A percentile compares a stretch with the other conserved stretches of the same genome.
Conservation (phyloP, 1,140 invertebrate genomes). For the Aphis craccivora region DNA sequence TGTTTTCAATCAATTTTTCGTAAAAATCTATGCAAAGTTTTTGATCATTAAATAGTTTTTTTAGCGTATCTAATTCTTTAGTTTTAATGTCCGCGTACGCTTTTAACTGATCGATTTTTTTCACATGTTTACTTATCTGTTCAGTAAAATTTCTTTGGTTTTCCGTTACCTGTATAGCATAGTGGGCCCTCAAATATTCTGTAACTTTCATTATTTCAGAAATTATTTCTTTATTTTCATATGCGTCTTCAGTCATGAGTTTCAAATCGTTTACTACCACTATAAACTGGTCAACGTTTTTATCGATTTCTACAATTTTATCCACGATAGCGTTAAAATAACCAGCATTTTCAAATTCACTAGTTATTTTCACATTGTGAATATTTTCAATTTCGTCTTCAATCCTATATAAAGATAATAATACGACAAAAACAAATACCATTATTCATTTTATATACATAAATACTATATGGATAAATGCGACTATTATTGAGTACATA, state of each 20-base stretch:
- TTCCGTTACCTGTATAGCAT: background rate
- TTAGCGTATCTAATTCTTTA: background rate
- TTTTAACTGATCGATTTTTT: background rate
- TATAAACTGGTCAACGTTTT: background rate
- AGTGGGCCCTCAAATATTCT: background rate
- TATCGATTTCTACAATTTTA: background rate
- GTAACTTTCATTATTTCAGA: background rate
- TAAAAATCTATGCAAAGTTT: background rate
- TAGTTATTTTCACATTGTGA: background rate
- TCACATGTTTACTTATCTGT: background rate
- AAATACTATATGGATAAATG: background rate
- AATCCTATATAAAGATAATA: background rate
- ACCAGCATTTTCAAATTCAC: background rate
- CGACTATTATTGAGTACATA: background rate
- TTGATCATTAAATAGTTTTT: background rate
- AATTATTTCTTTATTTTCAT: background rate
- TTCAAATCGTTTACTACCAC: background rate
- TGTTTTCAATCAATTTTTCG: background rate
- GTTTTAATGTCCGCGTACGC: background rate
- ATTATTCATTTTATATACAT: background rate
- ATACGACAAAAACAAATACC: background rate
- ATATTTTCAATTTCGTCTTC: background rate
- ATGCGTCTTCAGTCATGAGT: background rate
- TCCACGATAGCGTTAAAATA: background rate
- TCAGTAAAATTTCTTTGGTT: background rate